A percentile compares a stretch with the other conserved stretches of the same genome.
Conservation (phyloP, 2,797 vertebrate species). For the Microchirus variegatus region DNA sequence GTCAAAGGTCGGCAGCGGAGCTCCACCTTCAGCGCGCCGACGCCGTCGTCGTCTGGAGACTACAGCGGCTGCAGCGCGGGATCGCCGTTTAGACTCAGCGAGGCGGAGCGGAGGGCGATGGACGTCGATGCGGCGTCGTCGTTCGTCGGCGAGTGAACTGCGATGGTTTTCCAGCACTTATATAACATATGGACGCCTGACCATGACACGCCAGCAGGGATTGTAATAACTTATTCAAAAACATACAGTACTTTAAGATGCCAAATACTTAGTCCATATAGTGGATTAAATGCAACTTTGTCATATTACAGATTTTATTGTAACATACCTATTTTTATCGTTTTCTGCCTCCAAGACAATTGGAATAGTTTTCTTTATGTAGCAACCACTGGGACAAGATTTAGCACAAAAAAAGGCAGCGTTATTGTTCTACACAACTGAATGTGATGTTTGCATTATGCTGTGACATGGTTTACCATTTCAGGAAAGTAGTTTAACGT, state of each 20-base stretch:
- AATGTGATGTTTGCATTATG: slow-evolving; percentile 13
- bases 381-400: no score
- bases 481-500: background rate
- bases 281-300: no score
- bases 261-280: no score
- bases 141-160: slow-evolving; percentile 72
- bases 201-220: no score
- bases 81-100: slow-evolving; percentile 88
- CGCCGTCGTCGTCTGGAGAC: no score
- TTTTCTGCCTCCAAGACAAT: no score
- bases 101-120: slow-evolving; percentile 90
- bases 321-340: no score
- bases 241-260: no score
- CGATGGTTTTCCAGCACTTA: background rate
- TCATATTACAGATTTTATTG: no score
- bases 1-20: slow-evolving; percentile 81
- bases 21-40: slow-evolving; percentile 82
- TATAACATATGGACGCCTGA: background rate
- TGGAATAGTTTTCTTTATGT: no score
- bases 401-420: background rate
- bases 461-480: slow-evolving; percentile 30
- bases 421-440: slow-evolving; percentile 6
- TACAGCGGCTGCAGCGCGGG: slow-evolving; percentile 83
- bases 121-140: slow-evolving; percentile 84
- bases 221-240: no score